Base-by-base conservation (phyloP, 2,888 invertebrate genomes). In the Cheilosia scutellata region DNA sequence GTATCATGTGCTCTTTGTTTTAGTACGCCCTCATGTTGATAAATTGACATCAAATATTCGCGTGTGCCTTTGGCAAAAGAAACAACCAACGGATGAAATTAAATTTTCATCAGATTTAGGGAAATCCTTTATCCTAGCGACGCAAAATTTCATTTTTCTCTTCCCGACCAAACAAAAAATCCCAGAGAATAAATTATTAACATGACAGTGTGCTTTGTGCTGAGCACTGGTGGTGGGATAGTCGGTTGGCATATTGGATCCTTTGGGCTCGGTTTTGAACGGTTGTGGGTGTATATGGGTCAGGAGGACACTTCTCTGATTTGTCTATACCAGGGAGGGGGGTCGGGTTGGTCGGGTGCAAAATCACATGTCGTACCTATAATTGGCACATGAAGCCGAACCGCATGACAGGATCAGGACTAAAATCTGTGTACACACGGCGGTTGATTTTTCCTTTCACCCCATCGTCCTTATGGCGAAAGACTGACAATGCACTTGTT, bases 41-140 rank as follows among this genome's bases (percentile, higher is more conserved):
- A 80, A 84, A 84, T 79, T 79, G 83, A 65, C 79, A 79, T 84
- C 75, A 84, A 84, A 84, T 84, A 84, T 84, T 84, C 84, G 70
- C 33, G 40, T 4, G 29, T 42, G 31, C 42, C 29, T 51, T 9
- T 20, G 7, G 2, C 11, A 75, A 68, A 3, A 37, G 9, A 3
- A 3, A 9, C 37, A 37, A 37, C 37, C 37, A 37, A 37, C 33
- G 55, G 51, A 79, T 75, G 55, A 65, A 66, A 80, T 82, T 82
- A 82, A 82, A 82, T 76, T 82, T 82, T 82, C 76, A 82, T 76
- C 71, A 65, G 76, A 76, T 82, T 82, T 82, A 71, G 82, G 82
- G 76, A 57, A 76, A 60, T 65, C 63, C 71, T 76, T 57, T 65
- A 65, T 51, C 20, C 20, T 70, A 44, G 25, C 63, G 33, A 65